Evolutionary conservation across 1,140 invertebrate species (phyloP), one percentile per base, ranked within the genome.

Genomic region (Doryteuthis pealeii): DNA sequence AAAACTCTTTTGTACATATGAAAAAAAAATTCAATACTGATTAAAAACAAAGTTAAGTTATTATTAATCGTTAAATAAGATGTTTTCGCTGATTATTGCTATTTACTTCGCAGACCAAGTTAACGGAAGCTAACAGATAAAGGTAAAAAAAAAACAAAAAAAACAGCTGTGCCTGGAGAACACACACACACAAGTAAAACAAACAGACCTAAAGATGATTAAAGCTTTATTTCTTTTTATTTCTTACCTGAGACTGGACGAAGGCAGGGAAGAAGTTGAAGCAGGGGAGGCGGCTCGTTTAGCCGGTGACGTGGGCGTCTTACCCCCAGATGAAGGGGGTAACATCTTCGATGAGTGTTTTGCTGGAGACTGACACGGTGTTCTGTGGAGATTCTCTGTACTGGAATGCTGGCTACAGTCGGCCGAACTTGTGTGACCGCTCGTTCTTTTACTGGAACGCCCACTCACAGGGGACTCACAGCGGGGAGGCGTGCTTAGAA

Each of bases 211-310:
- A n/a, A n/a, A n/a, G n/a, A n/a, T n/a, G n/a, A n/a, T n/a, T n/a
- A n/a, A n/a, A n/a, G n/a, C n/a, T n/a, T n/a, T n/a, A n/a, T n/a
- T n/a, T n/a, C n/a, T n/a, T n/a, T n/a, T n/a, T n/a, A n/a, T n/a
- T 14, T 28, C 66, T 26, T 18, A 68, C 66, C 30, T 68, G 32
- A 68, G 66, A 68, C 66, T 68, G 58, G 28, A 62, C 10, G 35
- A 40, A 62, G 58, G 58, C 28, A 62, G 15, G 5, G 58, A 30
- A 12, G 30, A 31, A 30, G 30, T 30, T 8, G 66, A 35, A 26
- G 66, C 66, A 3, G 32, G 66, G 18, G 66, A 31, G 5, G 31
- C 31, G 3, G 32, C 31, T 68, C 66, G 22, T 31, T 68, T 68
- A 18, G 32, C 31, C 3, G 66, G 66, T 12, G 66, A 68, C 5